Percentiles rank a stretch among this genome's conserved stretches.
Evolutionary conservation across 37 sponge, comb jelly and placozoan species (phyloP).

Genomic region (Hexactinellida sp.): DNA sequence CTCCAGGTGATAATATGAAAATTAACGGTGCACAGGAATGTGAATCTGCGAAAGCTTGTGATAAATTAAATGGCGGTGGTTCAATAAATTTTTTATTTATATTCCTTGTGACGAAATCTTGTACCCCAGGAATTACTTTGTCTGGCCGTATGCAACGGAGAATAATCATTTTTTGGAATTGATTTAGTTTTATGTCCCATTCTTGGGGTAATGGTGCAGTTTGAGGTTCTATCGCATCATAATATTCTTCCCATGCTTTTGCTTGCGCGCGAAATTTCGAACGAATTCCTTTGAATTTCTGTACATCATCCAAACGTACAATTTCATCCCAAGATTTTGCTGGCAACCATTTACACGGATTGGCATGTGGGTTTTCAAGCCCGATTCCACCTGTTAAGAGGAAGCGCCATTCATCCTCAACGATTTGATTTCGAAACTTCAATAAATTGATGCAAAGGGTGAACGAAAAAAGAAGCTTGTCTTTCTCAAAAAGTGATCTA

Average conservation of each 20-base stretch:
- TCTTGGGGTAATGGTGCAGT: constrained; percentile 43
- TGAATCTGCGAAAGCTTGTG: constrained; percentile 87
- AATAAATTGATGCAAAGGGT: constrained; percentile 79
- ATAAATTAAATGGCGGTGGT: constrained; percentile 94
- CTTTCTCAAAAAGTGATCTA: constrained; percentile 97
- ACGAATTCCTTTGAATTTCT: constrained; percentile 34
- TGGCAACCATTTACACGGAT: constrained; percentile 82
- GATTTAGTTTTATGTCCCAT: constrained; percentile 43
- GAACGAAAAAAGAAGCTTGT: constrained; percentile 94
- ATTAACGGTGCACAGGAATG: constrained; percentile 90
- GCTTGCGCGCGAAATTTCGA: constrained; percentile 14
- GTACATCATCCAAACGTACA: constrained; percentile 66
- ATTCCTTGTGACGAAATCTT: constrained; percentile 80
- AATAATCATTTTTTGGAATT: constrained; percentile 73
- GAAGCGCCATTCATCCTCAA: constrained; percentile 89
- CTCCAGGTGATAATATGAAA: constrained; percentile 96
- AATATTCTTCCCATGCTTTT: constrained; percentile 8
- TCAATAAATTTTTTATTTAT: constrained; percentile 69
- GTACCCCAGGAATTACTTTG: constrained; percentile 83
- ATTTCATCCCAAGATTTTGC: constrained; percentile 95
- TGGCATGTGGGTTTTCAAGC: constrained; percentile 88
- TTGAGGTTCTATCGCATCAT: constrained; percentile 54
- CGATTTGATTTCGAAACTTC: constrained; percentile 45
- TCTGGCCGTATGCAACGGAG: constrained; percentile 87
- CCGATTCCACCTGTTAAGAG: constrained; percentile 96